Evolutionary conservation across 2,797 vertebrate species (phyloP).

Genomic region (Mormyrus proboscirostris): DNA sequence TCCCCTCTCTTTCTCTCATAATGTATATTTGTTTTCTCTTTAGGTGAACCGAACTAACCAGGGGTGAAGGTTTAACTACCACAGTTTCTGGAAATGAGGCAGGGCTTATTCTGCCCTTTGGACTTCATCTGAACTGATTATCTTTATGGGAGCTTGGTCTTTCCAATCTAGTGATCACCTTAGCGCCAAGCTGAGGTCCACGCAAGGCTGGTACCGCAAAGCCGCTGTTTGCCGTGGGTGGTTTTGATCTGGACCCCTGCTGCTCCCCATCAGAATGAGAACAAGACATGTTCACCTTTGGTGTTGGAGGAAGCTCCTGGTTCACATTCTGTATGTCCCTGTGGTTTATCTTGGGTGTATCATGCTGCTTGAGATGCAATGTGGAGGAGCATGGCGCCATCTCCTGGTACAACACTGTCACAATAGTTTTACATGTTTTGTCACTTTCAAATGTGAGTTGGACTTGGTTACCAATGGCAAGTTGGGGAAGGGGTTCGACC

Average conservation of each 20-base stretch:
- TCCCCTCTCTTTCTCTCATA: background rate
- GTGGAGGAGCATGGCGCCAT: background rate
- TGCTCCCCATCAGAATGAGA: background rate
- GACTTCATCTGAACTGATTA: background rate
- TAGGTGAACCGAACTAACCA: background rate
- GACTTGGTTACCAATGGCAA: background rate
- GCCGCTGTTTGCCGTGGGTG: background rate
- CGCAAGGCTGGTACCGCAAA: background rate
- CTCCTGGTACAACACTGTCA: background rate
- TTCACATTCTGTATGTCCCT: background rate
- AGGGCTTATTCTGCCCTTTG: background rate
- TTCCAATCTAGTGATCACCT: too few relatives aligned
- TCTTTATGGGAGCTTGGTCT: background rate
- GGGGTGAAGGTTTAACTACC: background rate
- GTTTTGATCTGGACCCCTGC: background rate
- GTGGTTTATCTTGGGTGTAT: background rate
- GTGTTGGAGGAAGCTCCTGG: background rate
- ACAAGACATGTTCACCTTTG: background rate
- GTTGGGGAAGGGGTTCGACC: background rate
- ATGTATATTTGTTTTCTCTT: background rate
- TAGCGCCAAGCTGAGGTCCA: too few relatives aligned
- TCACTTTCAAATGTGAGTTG: background rate
- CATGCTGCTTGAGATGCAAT: background rate
- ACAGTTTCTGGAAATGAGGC: background rate
- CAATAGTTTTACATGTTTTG: background rate